Evolutionary conservation across 2,797 vertebrate genomes (phyloP).

Genomic region (Parauchenoglanis punctatus): DNA sequence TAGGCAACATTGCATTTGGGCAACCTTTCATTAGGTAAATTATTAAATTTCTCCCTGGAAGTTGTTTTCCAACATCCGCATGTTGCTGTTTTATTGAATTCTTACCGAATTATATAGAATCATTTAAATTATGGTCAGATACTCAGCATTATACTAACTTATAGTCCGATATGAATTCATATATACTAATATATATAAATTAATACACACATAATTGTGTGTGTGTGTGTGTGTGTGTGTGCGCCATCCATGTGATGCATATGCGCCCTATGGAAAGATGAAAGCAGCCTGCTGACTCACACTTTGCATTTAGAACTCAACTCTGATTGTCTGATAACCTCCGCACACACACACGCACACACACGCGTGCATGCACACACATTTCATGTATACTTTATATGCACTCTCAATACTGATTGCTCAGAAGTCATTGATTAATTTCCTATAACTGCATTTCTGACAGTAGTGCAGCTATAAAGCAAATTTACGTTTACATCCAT

Average conservation of each 20-base stretch:
- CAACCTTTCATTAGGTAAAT: background rate
- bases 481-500: background rate
- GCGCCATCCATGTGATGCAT: conserved; percentile 68
- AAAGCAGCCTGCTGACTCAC: conserved; percentile 62
- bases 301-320: conserved; percentile 45
- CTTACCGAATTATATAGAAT: background rate
- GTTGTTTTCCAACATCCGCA: background rate
- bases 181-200: too few species aligned
- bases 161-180: background rate
- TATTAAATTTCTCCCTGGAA: background rate
- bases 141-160: background rate
- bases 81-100: background rate
- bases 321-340: conserved; percentile 34
- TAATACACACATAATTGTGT: background rate
- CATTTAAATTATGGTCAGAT: background rate
- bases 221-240: conserved; percentile 48
- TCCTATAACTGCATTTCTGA: background rate
- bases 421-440: conserved; percentile 3
- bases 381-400: background rate
- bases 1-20: background rate
- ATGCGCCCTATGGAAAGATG: conserved; percentile 57
- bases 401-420: background rate
- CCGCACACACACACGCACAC: conserved; percentile 5
- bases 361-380: background rate
- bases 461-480: background rate